phyloP scores from a whole-genome alignment of 2,888 invertebrate species.

The Spodoptera exigua region DNA sequence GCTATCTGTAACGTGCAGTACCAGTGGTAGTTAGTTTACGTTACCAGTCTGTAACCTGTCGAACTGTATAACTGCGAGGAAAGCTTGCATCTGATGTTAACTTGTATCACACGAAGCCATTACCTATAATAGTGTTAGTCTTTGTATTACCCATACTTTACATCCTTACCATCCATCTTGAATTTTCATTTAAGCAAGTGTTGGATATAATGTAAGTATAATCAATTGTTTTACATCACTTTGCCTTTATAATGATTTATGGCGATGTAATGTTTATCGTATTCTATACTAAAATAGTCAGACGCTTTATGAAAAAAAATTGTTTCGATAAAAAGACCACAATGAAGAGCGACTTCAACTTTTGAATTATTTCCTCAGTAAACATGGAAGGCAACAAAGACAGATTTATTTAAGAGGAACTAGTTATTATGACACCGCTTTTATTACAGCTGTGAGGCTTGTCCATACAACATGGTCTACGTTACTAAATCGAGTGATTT shows the following conservation, averaged over 20 bases:
- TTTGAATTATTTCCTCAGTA: not conserved
- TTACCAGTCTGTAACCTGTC: constrained; percentile 43
- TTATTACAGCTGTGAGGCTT: constrained; percentile 61
- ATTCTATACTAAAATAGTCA: too few species aligned
- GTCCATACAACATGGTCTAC: constrained; percentile 76
- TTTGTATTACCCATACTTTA: not conserved
- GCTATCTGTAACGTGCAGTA: constrained; percentile 47
- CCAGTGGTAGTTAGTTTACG: constrained; percentile 33
- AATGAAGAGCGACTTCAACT: not conserved
- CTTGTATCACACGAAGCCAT: constrained; percentile 4
- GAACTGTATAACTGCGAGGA: constrained; percentile 37
- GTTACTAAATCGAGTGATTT: constrained; percentile 80
- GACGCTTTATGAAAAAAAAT: too few species aligned
- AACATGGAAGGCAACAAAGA: constrained; percentile 1
- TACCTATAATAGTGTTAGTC: constrained; percentile 3
- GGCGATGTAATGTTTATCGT: too few species aligned
- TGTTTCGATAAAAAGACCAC: too few species aligned
- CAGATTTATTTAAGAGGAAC: constrained; percentile 41
- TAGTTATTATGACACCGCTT: constrained; percentile 46
- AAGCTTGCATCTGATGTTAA: constrained; percentile 28
- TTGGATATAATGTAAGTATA: too few species aligned
- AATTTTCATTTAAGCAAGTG: too few species aligned
- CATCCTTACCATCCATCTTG: too few species aligned
- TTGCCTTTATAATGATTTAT: too few species aligned
- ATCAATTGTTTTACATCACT: too few species aligned